Evolutionary conservation across 2,797 vertebrate species (phyloP), one percentile per base, ranked within the genome.

Genomic region (Pseudotriccus pelzelni): DNA sequence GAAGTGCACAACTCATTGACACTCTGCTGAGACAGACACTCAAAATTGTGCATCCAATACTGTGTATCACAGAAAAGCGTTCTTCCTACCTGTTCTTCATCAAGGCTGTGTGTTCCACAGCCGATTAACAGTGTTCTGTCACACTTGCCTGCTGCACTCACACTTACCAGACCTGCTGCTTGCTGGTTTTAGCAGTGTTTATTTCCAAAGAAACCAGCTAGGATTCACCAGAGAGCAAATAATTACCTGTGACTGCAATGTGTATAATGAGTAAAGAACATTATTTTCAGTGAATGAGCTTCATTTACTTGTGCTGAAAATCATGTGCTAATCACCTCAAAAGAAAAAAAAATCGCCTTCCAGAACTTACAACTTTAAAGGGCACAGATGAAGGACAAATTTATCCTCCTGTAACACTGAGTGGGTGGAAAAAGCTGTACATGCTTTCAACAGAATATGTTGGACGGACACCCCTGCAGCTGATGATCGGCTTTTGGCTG

Each of bases 401-500:
- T 78, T 75, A 91, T 67, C 39, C 23, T 87, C 47, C 50, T 1
- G 0, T 76, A 76, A 66, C 2, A 21, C 28, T n/a, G 47, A 83
- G 34, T 17, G 9, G 36, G 47, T 49, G 39, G 53, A 87, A 70
- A 91, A 87, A 84, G 19, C n/a, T 76, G 36, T 24, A 69, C 9
- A 10, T 20, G 39, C 32, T 89, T 87, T 80, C 15, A n/a, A 39
- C 30, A 87, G 64, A 92, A 78, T 30, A 24, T 0, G 0, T 10
- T 80, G 76, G 43, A 28, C 30, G 36, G 74, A 74, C 50, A 63
- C 18, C 20, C 10, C 39, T 85, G 22, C 12, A 69, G 84, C 59
- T 75, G 73, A 87, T 41, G 62, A 90, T 5, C 84, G 73, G 64
- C 30, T 95, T 94, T 84, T 72, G 67, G 93, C 80, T 80, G 69